phyloP scores from a whole-genome alignment of 2,113 vertebrate species.

The Syngnathus scovelli region DNA sequence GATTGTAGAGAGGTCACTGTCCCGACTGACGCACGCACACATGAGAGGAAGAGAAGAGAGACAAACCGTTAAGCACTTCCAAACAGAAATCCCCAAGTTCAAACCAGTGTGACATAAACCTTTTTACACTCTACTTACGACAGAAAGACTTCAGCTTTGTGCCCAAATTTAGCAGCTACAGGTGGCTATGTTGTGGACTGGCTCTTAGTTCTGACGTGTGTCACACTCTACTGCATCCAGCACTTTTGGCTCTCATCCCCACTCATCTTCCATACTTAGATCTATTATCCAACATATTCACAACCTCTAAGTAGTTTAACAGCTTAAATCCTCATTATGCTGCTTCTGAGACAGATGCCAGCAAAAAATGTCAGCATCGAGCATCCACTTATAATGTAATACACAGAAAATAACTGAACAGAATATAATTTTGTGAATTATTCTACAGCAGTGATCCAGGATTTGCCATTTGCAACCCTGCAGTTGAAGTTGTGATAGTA shows the following conservation, averaged over 20 bases:
- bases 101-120: slow-evolving; percentile 16
- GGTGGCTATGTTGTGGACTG: slow-evolving; percentile 39
- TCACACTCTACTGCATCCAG: slow-evolving; percentile 73
- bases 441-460: neutral
- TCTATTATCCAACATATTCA: slow-evolving; percentile 84
- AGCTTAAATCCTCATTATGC: slow-evolving; percentile 81
- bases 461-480: too few species aligned
- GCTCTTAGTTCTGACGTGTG: slow-evolving; percentile 60
- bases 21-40: slow-evolving; percentile 74
- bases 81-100: slow-evolving; percentile 20
- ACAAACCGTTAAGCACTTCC: slow-evolving; percentile 13
- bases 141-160: slow-evolving; percentile 16
- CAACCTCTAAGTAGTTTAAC: slow-evolving; percentile 82
- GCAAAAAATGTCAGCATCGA: neutral
- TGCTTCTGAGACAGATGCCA: slow-evolving; percentile 60
- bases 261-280: slow-evolving; percentile 81
- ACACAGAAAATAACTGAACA: neutral
- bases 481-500: too few species aligned
- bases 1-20: slow-evolving; percentile 89
- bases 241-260: slow-evolving; percentile 78
- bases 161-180: slow-evolving; percentile 38
- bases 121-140: slow-evolving; percentile 28
- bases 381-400: neutral
- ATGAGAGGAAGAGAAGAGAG: slow-evolving; percentile 16
- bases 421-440: neutral